Percentiles rank a stretch among this genome's conserved stretches.
phyloP scores from a whole-genome alignment of 2,113 vertebrate genomes.

The Cisticola juncidis region DNA sequence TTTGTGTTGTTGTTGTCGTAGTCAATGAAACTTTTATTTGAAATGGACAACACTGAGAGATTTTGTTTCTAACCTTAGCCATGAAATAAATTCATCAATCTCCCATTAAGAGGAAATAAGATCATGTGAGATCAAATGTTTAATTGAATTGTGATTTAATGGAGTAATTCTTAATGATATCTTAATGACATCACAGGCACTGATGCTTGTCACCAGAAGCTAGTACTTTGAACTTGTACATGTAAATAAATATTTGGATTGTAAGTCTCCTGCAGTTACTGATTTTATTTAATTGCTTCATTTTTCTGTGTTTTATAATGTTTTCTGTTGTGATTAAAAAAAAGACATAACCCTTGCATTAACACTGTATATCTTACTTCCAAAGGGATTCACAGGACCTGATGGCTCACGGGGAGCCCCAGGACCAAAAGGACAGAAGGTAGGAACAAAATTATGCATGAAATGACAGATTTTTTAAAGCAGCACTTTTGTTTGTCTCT shows the following conservation, averaged over 20 bases:
- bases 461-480: not conserved
- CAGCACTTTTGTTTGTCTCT: not conserved
- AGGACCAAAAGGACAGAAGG: slow-evolving; percentile 90
- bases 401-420: slow-evolving; percentile 84
- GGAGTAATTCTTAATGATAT: not conserved
- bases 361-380: slow-evolving; percentile 18
- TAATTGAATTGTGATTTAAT: not conserved
- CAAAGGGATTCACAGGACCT: slow-evolving; percentile 91
- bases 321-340: not conserved
- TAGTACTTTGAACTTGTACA: not conserved
- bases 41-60: not conserved
- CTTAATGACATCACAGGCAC: not conserved
- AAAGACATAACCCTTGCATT: not conserved
- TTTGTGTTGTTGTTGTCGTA: not conserved
- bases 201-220: not conserved
- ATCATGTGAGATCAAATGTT: not conserved
- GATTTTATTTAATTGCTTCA: not conserved
- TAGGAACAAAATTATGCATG: slow-evolving; percentile 67
- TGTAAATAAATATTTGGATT: not conserved
- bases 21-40: not conserved
- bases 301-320: not conserved
- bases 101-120: not conserved
- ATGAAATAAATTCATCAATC: not conserved
- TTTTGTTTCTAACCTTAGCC: not conserved
- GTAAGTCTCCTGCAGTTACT: not conserved